Evolutionary conservation across 1,140 invertebrate species (phyloP).

Genomic region (Drosophila obscura): DNA sequence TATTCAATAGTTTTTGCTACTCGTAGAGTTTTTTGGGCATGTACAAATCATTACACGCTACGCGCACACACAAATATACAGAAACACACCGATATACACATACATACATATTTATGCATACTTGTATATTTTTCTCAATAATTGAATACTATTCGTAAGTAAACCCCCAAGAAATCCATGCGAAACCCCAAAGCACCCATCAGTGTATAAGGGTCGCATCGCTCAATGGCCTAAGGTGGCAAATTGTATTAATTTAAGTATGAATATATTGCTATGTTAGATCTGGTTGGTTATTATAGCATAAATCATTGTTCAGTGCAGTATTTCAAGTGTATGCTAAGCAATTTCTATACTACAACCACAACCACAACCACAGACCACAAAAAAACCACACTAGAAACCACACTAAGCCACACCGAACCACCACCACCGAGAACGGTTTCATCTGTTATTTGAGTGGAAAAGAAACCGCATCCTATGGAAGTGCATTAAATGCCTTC

Average conservation of each 20-base stretch:
- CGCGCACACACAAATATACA: constrained; percentile 5
- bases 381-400: background rate
- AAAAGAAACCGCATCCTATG: constrained; percentile 21
- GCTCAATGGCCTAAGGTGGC: constrained; percentile 46
- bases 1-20: constrained; percentile 46
- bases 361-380: background rate
- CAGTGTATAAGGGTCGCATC: constrained; percentile 19
- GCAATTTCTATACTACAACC: constrained; percentile 18
- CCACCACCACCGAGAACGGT: constrained; percentile 47
- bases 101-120: constrained; percentile 22
- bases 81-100: constrained; percentile 4
- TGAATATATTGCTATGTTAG: constrained; percentile 49
- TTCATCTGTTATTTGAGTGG: constrained; percentile 46
- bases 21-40: constrained; percentile 49
- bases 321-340: constrained; percentile 50
- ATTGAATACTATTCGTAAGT: constrained; percentile 46
- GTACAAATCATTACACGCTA: constrained; percentile 49
- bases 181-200: constrained; percentile 21
- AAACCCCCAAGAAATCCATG: constrained; percentile 18
- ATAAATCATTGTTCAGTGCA: constrained; percentile 51
- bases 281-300: constrained; percentile 50
- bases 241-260: constrained; percentile 54
- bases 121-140: constrained; percentile 42
- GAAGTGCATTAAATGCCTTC: constrained; percentile 27
- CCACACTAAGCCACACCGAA: constrained; percentile 26